Evolutionary conservation across 92 coral and sea anemone species (phyloP).

Genomic region (Isaurus tuberculatus): DNA sequence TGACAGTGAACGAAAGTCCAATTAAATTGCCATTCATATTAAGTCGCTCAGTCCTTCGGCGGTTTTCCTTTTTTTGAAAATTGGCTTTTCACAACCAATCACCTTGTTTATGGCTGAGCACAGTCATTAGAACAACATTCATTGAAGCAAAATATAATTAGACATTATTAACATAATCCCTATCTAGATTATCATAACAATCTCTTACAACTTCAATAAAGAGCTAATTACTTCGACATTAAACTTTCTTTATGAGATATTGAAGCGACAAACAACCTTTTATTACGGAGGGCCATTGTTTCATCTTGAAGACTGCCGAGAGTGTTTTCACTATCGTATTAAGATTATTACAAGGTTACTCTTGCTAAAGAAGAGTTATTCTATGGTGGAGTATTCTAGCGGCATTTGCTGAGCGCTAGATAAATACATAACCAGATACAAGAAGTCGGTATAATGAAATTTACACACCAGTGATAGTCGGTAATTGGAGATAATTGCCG

Average conservation of each 20-base stretch:
- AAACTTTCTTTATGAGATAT: slow-evolving; percentile 82
- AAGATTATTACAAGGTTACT: not conserved
- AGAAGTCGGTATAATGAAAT: slow-evolving; percentile 96
- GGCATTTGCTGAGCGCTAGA: slow-evolving; percentile 56
- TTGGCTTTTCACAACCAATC: slow-evolving; percentile 85
- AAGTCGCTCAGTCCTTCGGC: slow-evolving; percentile 59
- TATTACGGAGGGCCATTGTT: slow-evolving; percentile 2
- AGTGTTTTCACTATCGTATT: slow-evolving; percentile 16
- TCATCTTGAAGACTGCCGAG: slow-evolving; percentile 23
- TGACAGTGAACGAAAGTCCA: slow-evolving; percentile 48
- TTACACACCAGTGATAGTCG: slow-evolving; percentile 98
- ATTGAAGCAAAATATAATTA: slow-evolving; percentile 90
- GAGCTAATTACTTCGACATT: slow-evolving; percentile 98
- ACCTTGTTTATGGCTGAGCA: slow-evolving; percentile 71
- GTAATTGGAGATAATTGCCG: slow-evolving; percentile 99
- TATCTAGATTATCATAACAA: slow-evolving; percentile 99
- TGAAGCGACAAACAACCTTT: slow-evolving; percentile 49
- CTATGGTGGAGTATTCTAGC: slow-evolving; percentile 18
- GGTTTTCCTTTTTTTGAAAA: slow-evolving; percentile 65
- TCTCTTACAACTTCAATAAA: slow-evolving; percentile 99
- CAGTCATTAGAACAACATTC: slow-evolving; percentile 88
- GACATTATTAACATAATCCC: slow-evolving; percentile 95
- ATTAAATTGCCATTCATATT: slow-evolving; percentile 75
- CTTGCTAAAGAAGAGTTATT: not conserved
- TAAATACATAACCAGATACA: slow-evolving; percentile 69